Evolutionary conservation across 1,140 invertebrate genomes (phyloP), one percentile per base, ranked within the genome.

Genomic region (Lepidurus packardi): DNA sequence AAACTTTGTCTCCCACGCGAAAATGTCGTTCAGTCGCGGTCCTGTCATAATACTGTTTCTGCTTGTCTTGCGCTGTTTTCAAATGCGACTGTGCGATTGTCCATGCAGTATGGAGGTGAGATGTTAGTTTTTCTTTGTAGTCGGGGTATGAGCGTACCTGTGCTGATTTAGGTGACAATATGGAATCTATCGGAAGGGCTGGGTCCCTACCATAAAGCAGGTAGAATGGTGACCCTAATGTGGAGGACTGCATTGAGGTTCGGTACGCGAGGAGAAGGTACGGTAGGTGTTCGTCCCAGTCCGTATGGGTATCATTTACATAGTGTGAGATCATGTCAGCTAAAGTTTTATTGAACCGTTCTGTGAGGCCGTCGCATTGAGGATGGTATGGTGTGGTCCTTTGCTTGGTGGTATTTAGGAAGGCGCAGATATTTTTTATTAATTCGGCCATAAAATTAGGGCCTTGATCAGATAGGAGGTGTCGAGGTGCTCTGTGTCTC

Each of bases 301-400:
- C 8, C 6, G 5, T n/a, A 13, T 21, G 42, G 24, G 25, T 34
- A 1, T 73, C 16, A 34, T 21, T 16, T 34, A 76, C 73, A 11
- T 78, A 80, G 1, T 76, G 25, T 7, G 79, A 45, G 5, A 83
- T 73, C 80, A 80, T 80, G 8, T 80, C 65, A 21, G 74, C 25
- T 1, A 83, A 47, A 16, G 84, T 83, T 8, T 77, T 43, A 76
- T 83, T 84, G 34, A 82, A 80, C 25, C 82, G 73, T 78, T 83
- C 81, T 9, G 81, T 80, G 53, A 78, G 76, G 4, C 82, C 82
- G 45, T 81, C 77, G 13, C 73, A 74, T 75, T 81, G 75, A 6
- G 78, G 78, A 53, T 78, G 79, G 24, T 79, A 75, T 9, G 78
- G 11, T 10, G 81, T 82, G 2, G 80, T 83, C 16, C 78, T 7